These are phyloP conservation scores for Rhinichthys osculus DNA, from an alignment of 2,797 vertebrate genomes.

Conservation along the genomic window DNA sequence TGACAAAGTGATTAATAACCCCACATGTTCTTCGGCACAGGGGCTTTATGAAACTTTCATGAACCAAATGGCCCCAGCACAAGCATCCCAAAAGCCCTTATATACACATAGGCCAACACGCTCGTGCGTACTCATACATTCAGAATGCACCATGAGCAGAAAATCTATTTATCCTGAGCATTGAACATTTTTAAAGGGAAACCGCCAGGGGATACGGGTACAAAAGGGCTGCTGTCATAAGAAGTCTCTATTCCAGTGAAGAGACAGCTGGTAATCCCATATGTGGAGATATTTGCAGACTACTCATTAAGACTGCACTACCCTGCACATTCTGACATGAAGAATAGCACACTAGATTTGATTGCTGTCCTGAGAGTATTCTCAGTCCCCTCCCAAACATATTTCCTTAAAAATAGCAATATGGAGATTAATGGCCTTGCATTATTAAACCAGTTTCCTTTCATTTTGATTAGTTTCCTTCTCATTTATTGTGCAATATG, in stretches of 20 bases:
- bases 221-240: conserved; percentile 55
- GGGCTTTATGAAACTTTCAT: conserved; percentile 68
- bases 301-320: conserved; percentile 62
- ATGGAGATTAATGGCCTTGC: conserved; percentile 33
- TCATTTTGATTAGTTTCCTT: background rate
- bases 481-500: conserved; percentile 15
- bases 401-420: conserved; percentile 16
- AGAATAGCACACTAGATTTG: conserved; percentile 44
- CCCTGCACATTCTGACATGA: conserved; percentile 57
- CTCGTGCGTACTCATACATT: conserved; percentile 42
- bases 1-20: conserved; percentile 67
- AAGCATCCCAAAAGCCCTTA: conserved; percentile 59
- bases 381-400: conserved; percentile 56
- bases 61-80: conserved; percentile 62
- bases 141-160: conserved; percentile 49
- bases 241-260: conserved; percentile 56
- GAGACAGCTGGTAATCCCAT: conserved; percentile 66
- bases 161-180: conserved; percentile 59
- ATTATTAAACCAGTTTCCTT: conserved; percentile 20
- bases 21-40: conserved; percentile 53
- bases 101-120: conserved; percentile 37
- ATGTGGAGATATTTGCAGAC: conserved; percentile 62
- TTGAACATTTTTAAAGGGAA: conserved; percentile 53
- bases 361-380: conserved; percentile 47
- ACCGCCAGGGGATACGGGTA: conserved; percentile 49